Conservation (phyloP, 2,888 invertebrate species). For the Idaea biselata region DNA sequence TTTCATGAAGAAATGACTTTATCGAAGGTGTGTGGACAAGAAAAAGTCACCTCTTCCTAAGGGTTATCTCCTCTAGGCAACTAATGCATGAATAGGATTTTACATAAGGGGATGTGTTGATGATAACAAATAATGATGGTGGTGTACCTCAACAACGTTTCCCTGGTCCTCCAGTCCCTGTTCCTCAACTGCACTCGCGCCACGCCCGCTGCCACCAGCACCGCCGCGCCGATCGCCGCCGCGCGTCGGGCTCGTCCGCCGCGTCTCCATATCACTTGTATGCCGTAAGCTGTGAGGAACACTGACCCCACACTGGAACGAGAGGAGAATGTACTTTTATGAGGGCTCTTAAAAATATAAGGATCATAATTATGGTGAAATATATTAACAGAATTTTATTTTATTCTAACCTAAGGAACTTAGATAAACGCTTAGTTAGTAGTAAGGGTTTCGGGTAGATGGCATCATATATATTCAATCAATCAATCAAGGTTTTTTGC, state of each 20-base stretch:
- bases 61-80: too few species aligned
- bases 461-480: too few species aligned
- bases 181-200: slow-evolving; percentile 86
- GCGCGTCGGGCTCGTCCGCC: slow-evolving; percentile 61
- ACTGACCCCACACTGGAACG: slow-evolving; percentile 88
- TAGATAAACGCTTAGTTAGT: neutral
- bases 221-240: slow-evolving; percentile 73
- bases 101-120: too few species aligned
- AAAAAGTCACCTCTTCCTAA: too few species aligned
- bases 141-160: slow-evolving; percentile 85
- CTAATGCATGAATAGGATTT: too few species aligned
- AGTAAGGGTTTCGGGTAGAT: neutral
- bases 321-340: neutral
- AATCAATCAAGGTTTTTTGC: too few species aligned
- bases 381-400: neutral
- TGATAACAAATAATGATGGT: too few species aligned
- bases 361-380: neutral
- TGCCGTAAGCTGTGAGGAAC: slow-evolving; percentile 87
- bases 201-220: slow-evolving; percentile 83
- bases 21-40: too few species aligned
- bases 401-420: neutral
- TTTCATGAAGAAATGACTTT: too few species aligned
- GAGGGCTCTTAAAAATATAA: neutral
- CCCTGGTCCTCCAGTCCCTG: slow-evolving; percentile 88
- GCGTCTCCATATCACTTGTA: slow-evolving; percentile 83